phyloP scores from a whole-genome alignment of 1,140 invertebrate species.

The Leptopilina clavipes region DNA sequence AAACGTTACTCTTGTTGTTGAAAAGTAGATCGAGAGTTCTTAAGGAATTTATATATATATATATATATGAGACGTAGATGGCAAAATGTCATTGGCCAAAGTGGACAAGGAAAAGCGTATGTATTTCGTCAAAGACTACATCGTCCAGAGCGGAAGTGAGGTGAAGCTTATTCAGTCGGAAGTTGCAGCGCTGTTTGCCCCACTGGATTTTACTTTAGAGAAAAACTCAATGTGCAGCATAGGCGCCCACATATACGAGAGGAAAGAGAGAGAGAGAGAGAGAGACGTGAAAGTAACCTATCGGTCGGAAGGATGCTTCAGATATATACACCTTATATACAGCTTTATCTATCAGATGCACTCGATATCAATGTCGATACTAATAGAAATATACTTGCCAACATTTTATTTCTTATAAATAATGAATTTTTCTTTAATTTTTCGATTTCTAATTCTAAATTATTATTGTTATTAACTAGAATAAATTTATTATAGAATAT shows the following conservation, averaged over 20 bases:
- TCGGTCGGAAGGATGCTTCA: conserved; percentile 57
- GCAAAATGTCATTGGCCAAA: conserved; percentile 54
- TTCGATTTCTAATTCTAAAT: too few relatives aligned
- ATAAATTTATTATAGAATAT: too few relatives aligned
- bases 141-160: conserved; percentile 67
- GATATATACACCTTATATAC: conserved; percentile 49
- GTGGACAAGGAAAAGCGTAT: conserved; percentile 56
- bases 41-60: conserved; percentile 50
- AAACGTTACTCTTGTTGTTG: not conserved
- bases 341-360: conserved; percentile 57
- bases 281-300: conserved; percentile 42
- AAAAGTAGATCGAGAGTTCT: not conserved
- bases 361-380: conserved; percentile 44
- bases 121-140: conserved; percentile 69
- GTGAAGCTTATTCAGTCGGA: conserved; percentile 70
- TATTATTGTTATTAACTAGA: too few relatives aligned
- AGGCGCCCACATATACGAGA: conserved; percentile 43
- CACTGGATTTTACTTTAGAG: conserved; percentile 57
- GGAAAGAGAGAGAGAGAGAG: not conserved
- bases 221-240: conserved; percentile 47
- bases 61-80: conserved; percentile 42
- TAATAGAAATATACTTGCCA: conserved; percentile 33
- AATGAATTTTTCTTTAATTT: too few relatives aligned
- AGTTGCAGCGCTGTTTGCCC: conserved; percentile 65
- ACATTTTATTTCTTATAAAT: conserved; percentile 15